A percentile compares a stretch with the other conserved stretches of the same genome.
phyloP scores from a whole-genome alignment of 2,888 invertebrate genomes.

The Drosophila longiperda region DNA sequence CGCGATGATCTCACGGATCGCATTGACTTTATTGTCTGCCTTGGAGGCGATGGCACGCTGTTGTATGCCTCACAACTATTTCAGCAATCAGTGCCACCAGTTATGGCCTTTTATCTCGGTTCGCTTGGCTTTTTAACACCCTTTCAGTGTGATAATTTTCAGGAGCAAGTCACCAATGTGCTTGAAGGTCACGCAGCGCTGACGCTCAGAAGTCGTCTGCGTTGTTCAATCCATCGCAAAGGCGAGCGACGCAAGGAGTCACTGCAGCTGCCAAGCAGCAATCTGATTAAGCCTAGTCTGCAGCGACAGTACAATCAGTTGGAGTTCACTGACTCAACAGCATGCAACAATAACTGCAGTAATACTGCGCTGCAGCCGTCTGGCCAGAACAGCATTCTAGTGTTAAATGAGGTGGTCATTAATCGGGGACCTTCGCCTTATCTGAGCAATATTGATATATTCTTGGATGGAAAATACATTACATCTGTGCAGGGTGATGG shows the following conservation, averaged over 20 bases:
- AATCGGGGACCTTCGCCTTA: conserved; percentile 97
- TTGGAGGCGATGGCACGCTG: conserved; percentile 98
- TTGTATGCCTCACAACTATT: conserved; percentile 97
- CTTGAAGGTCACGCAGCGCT: conserved; percentile 97
- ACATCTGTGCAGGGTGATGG: conserved; percentile 98
- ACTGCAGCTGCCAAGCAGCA: conserved; percentile 38
- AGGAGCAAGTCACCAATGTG: conserved; percentile 97
- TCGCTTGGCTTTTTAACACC: conserved; percentile 98
- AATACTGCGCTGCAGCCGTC: background rate
- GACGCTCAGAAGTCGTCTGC: conserved; percentile 94
- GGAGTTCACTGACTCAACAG: conserved; percentile 12
- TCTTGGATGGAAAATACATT: conserved; percentile 97
- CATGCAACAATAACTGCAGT: conserved; percentile 50
- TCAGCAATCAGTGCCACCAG: conserved; percentile 98
- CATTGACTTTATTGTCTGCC: conserved; percentile 98
- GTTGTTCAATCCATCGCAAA: conserved; percentile 94
- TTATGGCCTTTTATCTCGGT: conserved; percentile 99
- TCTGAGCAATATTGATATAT: conserved; percentile 98
- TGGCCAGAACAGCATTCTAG: conserved; percentile 85
- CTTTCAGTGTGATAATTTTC: conserved; percentile 97
- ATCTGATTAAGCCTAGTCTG: conserved; percentile 27
- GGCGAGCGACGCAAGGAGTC: conserved; percentile 79
- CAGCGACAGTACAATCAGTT: conserved; percentile 32
- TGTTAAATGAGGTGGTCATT: conserved; percentile 97
- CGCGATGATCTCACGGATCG: conserved; percentile 98